Evolutionary conservation across 2,888 invertebrate species (phyloP).

Genomic region (Operophtera brumata): DNA sequence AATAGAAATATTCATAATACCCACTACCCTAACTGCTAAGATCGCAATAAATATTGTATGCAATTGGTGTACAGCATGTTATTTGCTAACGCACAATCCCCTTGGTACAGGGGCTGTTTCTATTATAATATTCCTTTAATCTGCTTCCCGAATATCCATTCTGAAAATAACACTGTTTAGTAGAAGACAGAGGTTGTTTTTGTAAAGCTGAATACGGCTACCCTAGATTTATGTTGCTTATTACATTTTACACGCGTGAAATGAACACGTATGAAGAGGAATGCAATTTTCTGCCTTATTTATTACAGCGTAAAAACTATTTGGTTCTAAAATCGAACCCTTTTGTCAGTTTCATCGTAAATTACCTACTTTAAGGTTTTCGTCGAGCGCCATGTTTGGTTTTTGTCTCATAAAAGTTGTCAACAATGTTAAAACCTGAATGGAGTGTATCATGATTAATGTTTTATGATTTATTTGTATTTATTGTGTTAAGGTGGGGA

Average conservation of each 20-base stretch:
- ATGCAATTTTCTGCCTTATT: constrained; percentile 67
- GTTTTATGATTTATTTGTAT: constrained; percentile 6
- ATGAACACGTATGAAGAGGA: constrained; percentile 60
- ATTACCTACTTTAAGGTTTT: constrained; percentile 72
- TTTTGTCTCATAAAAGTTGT: constrained; percentile 62
- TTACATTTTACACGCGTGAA: constrained; percentile 76
- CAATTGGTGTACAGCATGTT: constrained; percentile 65
- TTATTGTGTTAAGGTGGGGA: too few relatives aligned
- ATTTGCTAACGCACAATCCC: constrained; percentile 69
- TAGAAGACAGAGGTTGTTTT: constrained; percentile 25
- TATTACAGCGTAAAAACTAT: constrained; percentile 53
- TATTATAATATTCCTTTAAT: constrained; percentile 68
- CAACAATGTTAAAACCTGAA: constrained; percentile 44
- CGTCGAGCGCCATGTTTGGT: constrained; percentile 69
- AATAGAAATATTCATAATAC: constrained; percentile 60
- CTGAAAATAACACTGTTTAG: constrained; percentile 45
- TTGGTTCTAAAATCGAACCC: constrained; percentile 50
- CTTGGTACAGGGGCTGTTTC: constrained; percentile 60
- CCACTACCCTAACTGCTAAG: constrained; percentile 50
- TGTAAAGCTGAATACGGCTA: constrained; percentile 32
- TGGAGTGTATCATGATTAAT: constrained; percentile 22
- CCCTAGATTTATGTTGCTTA: constrained; percentile 73
- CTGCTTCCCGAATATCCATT: constrained; percentile 42
- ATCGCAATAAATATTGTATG: constrained; percentile 73
- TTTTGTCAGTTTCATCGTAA: constrained; percentile 66